Conservation (phyloP, 2,113 vertebrate genomes). For the Malaclemys terrapin region DNA sequence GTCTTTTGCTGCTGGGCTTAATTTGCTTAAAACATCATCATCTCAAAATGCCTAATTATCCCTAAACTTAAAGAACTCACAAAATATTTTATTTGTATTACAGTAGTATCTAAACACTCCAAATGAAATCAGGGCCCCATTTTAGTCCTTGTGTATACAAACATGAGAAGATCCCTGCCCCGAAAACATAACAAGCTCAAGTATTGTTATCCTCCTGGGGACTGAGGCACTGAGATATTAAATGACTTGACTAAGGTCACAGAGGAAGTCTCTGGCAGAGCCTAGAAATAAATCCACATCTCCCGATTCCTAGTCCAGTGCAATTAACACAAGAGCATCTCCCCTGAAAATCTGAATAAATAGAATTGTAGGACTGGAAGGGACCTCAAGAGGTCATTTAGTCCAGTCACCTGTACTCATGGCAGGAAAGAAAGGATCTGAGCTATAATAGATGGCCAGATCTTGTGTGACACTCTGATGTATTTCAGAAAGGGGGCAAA, state of each 20-base stretch:
- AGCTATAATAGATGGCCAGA: background rate
- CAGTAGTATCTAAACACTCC: background rate
- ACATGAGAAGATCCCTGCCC: too few species aligned
- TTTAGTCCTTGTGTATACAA: too few species aligned
- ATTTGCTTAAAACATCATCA: too few species aligned
- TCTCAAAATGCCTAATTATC: background rate
- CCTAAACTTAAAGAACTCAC: background rate
- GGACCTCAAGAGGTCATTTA: too few species aligned
- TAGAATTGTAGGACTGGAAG: too few species aligned
- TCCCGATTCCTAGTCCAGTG: background rate
- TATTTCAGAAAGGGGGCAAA: background rate
- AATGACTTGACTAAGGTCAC: background rate
- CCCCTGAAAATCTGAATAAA: background rate
- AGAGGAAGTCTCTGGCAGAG: background rate
- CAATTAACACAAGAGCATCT: background rate
- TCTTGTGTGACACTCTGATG: background rate
- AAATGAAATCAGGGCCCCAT: background rate
- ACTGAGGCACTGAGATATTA: background rate
- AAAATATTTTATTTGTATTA: background rate
- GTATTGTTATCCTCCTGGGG: too few species aligned
- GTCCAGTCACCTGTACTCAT: too few species aligned
- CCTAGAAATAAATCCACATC: background rate
- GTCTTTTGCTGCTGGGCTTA: background rate
- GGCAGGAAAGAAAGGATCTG: too few species aligned
- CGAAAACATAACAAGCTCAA: too few species aligned